Percentiles rank a stretch among this genome's conserved stretches.
These are phyloP conservation scores for Lophotriccus pileatus DNA, from an alignment of 2,797 vertebrate species.

Conservation along the genomic window DNA sequence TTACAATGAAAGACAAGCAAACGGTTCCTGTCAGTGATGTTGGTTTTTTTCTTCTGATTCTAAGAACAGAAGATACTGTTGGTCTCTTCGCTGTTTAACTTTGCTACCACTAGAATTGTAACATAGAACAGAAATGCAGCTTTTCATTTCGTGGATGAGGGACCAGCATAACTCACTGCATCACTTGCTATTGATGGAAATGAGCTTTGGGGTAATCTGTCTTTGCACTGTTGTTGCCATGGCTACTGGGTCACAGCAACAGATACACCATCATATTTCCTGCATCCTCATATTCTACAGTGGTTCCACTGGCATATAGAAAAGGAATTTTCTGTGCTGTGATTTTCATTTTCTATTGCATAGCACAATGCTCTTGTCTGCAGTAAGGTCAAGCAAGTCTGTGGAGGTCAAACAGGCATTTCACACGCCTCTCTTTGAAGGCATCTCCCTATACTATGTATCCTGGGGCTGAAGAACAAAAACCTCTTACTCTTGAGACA, in stretches of 20 bases:
- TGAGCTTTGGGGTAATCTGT: neutral
- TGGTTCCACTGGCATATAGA: neutral
- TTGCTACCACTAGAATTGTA: neutral
- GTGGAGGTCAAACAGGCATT: neutral
- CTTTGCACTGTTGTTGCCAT: slow-evolving; percentile 45
- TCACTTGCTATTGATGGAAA: neutral
- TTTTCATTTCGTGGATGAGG: neutral
- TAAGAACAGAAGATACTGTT: neutral
- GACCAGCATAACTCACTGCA: neutral
- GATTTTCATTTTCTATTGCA: neutral
- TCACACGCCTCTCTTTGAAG: neutral
- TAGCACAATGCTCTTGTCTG: neutral
- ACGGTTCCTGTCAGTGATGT: neutral
- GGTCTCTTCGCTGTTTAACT: neutral
- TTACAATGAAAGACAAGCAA: neutral
- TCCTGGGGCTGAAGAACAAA: neutral
- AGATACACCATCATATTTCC: neutral
- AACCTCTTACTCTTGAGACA: neutral
- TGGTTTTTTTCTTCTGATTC: neutral
- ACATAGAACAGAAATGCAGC: neutral
- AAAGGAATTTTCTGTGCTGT: neutral
- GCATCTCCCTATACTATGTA: neutral
- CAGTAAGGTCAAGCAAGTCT: neutral
- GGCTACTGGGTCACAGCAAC: slow-evolving; percentile 33
- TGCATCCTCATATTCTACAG: neutral